Percentiles rank a stretch among this genome's conserved stretches.
phyloP scores from a whole-genome alignment of 2,888 invertebrate genomes.

The Tachina fera region DNA sequence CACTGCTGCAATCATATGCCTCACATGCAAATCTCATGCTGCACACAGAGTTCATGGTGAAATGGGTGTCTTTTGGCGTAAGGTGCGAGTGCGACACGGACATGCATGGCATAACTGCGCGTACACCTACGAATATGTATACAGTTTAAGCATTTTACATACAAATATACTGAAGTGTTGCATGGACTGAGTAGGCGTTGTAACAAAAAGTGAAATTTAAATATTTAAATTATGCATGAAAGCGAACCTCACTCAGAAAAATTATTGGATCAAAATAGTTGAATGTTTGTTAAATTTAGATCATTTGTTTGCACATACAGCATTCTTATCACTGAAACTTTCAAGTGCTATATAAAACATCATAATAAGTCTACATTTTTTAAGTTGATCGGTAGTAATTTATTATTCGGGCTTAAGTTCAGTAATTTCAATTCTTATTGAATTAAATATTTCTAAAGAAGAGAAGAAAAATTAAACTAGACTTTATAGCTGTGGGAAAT shows the following conservation, averaged over 20 bases:
- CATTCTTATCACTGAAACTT: no score
- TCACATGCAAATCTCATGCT: slow-evolving; percentile 28
- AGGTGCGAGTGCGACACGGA: not conserved
- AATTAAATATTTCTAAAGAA: no score
- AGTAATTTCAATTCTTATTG: no score
- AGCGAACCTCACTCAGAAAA: slow-evolving; percentile 52
- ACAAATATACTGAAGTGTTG: slow-evolving; percentile 20
- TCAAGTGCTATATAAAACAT: no score
- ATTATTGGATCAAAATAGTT: not conserved
- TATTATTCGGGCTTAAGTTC: no score
- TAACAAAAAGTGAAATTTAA: slow-evolving; percentile 46
- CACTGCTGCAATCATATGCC: not conserved
- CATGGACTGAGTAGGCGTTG: slow-evolving; percentile 25
- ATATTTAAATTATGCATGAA: slow-evolving; percentile 69
- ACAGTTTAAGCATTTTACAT: slow-evolving; percentile 35
- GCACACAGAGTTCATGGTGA: slow-evolving; percentile 34
- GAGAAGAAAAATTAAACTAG: no score
- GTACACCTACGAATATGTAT: slow-evolving; percentile 31
- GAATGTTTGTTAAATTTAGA: no score
- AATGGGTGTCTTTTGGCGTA: slow-evolving; percentile 36
- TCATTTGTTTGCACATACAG: no score
- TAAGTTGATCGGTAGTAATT: no score
- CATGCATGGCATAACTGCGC: slow-evolving; percentile 45
- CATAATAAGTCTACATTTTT: no score
- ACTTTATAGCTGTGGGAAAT: no score